Percentiles rank a stretch among this genome's conserved stretches.
Evolutionary conservation across 23 tunicate genomes (phyloP).

Genomic region (Oikopleura dioica): DNA sequence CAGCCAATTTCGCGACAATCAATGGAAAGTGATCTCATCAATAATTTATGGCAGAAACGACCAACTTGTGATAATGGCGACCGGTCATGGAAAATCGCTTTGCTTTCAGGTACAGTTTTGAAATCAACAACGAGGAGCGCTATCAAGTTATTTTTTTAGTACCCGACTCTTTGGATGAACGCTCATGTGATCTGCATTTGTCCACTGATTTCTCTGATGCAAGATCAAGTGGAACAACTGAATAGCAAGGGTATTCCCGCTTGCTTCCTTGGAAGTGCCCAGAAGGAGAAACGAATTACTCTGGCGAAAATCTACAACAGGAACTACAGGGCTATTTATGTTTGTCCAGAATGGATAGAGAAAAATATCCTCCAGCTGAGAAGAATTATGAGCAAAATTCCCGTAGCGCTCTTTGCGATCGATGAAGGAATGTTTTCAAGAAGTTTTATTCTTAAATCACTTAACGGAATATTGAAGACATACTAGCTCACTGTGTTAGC

Average conservation of each 20-base stretch:
- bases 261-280: background rate
- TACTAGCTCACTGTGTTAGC: conserved; percentile 63
- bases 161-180: conserved; percentile 43
- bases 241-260: conserved; percentile 22
- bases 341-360: background rate
- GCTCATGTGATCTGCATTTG: conserved; percentile 42
- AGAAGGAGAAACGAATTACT: background rate
- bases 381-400: background rate
- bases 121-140: no score
- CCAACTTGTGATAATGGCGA: conserved; percentile 30
- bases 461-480: no score
- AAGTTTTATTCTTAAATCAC: no score
- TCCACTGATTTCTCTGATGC: conserved; percentile 77
- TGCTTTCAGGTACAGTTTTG: conserved; percentile 74
- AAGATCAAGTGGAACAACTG: conserved; percentile 62
- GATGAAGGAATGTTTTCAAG: background rate
- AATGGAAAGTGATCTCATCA: background rate
- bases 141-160: no score
- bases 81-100: conserved; percentile 87
- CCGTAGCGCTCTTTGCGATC: background rate
- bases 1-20: background rate
- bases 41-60: background rate
- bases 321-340: background rate
- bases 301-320: background rate
- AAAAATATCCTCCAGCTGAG: background rate